Conservation (phyloP, 2,113 vertebrate genomes). For the Pontoporia blainvillei region DNA sequence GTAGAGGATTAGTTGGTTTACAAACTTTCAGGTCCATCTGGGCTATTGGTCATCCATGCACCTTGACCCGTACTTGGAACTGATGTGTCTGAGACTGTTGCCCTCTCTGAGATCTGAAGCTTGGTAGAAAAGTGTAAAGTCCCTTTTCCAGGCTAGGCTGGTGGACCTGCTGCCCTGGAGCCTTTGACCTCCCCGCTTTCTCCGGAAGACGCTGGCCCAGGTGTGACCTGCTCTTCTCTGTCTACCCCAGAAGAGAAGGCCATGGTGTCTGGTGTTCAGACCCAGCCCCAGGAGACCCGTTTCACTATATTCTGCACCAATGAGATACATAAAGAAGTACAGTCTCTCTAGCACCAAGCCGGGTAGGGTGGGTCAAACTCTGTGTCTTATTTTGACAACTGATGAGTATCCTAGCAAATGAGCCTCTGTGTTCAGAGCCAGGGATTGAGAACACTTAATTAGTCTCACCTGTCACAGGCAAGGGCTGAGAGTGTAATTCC, state of each 20-base stretch:
- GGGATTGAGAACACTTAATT: neutral
- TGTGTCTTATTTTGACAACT: neutral
- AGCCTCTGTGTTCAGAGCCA: neutral
- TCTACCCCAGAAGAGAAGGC: neutral
- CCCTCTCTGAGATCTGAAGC: neutral
- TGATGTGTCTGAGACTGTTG: neutral
- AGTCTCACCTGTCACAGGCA: too few species aligned
- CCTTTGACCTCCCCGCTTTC: neutral
- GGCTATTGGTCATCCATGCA: neutral
- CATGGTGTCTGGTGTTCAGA: neutral
- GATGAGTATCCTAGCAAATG: neutral
- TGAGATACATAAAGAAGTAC: neutral
- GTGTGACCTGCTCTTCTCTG: neutral
- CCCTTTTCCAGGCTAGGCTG: neutral
- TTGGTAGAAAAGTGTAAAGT: neutral
- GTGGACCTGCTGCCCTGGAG: neutral
- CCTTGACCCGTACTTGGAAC: neutral
- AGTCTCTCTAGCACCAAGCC: neutral
- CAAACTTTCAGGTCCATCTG: neutral
- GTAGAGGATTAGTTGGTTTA: neutral
- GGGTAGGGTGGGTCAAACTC: slow-evolving; percentile 4
- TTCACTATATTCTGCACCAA: neutral
- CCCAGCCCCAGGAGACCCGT: neutral
- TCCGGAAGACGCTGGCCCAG: neutral
- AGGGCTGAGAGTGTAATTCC: neutral